A percentile compares a stretch with the other conserved stretches of the same genome.
Conservation (phyloP, 30 jellyfish, hydroid and myxozoan species). For the Turritopsis rubra region DNA sequence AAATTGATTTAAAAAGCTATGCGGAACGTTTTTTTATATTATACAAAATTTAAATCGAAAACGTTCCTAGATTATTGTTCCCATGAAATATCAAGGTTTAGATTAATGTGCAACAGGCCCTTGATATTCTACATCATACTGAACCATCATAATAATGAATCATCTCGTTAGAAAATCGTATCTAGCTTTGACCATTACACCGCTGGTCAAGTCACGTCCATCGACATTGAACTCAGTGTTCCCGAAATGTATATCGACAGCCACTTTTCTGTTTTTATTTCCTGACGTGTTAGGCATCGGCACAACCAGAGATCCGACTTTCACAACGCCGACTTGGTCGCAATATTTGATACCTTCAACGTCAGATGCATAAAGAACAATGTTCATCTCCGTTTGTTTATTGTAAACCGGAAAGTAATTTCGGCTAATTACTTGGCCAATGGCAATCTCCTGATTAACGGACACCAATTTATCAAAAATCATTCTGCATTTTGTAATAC, state of each 20-base stretch:
- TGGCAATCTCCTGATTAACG: constrained; percentile 15
- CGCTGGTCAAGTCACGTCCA: constrained; percentile 15
- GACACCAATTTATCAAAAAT: constrained; percentile 14
- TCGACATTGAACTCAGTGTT: constrained; percentile 18
- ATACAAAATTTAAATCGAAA: too few relatives aligned
- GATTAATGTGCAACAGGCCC: too few relatives aligned
- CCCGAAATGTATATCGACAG: constrained; percentile 12
- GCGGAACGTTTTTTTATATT: too few relatives aligned
- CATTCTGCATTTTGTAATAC: constrained; percentile 14
- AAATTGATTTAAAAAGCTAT: too few relatives aligned
- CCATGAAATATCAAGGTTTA: too few relatives aligned
- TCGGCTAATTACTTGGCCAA: constrained; percentile 11
- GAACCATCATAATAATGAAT: too few relatives aligned
- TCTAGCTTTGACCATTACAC: not conserved
- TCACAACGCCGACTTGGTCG: constrained; percentile 6
- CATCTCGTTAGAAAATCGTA: constrained; percentile 7
- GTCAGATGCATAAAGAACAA: constrained; percentile 2
- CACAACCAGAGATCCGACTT: constrained; percentile 2
- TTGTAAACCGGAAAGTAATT: constrained; percentile 16
- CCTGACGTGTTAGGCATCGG: constrained; percentile 16
- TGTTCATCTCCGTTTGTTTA: constrained; percentile 21
- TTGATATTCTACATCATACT: too few relatives aligned
- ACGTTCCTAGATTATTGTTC: too few relatives aligned
- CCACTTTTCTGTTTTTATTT: constrained; percentile 15
- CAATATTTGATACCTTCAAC: not conserved